Conservation (phyloP, 1,140 invertebrate species). For the Drosophila ogumai region DNA sequence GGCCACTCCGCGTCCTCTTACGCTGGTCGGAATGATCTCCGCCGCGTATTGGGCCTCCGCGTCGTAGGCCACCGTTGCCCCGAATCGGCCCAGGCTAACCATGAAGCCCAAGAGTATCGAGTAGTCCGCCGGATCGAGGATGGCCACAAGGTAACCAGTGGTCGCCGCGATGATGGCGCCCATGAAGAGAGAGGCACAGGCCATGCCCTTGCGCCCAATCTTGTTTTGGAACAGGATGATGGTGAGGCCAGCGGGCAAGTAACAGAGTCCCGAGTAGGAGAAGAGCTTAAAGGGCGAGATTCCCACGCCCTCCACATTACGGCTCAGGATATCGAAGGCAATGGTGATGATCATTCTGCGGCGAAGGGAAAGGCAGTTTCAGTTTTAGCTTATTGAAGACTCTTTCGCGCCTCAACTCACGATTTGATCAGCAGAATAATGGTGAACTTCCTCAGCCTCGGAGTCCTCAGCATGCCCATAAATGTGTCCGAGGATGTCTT, state of each 20-base stretch:
- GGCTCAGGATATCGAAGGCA: constrained; percentile 87
- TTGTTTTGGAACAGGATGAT: constrained; percentile 86
- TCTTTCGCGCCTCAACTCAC: constrained; percentile 76
- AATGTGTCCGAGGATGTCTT: constrained; percentile 70
- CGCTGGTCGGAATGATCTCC: constrained; percentile 88
- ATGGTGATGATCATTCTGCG: constrained; percentile 87
- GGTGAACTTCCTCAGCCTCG: constrained; percentile 86
- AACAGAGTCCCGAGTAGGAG: constrained; percentile 85
- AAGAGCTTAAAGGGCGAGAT: constrained; percentile 87
- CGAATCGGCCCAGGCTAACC: constrained; percentile 87
- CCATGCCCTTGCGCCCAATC: constrained; percentile 87
- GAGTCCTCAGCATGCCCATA: constrained; percentile 86
- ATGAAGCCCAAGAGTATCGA: constrained; percentile 66
- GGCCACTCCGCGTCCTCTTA: constrained; percentile 87
- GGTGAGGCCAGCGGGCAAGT: constrained; percentile 86
- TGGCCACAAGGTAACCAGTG: constrained; percentile 76
- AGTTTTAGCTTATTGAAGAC: background rate
- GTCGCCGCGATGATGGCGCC: constrained; percentile 86
- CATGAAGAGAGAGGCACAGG: constrained; percentile 85
- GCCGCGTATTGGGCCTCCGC: constrained; percentile 88
- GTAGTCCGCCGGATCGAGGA: constrained; percentile 57
- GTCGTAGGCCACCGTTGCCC: constrained; percentile 88
- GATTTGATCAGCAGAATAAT: constrained; percentile 87
- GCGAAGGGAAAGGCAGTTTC: background rate
- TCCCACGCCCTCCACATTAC: constrained; percentile 87